A percentile compares a stretch with the other conserved stretches of the same genome.
Conservation (phyloP, 2,888 invertebrate species). For the Acanthosoma haemorrhoidale region DNA sequence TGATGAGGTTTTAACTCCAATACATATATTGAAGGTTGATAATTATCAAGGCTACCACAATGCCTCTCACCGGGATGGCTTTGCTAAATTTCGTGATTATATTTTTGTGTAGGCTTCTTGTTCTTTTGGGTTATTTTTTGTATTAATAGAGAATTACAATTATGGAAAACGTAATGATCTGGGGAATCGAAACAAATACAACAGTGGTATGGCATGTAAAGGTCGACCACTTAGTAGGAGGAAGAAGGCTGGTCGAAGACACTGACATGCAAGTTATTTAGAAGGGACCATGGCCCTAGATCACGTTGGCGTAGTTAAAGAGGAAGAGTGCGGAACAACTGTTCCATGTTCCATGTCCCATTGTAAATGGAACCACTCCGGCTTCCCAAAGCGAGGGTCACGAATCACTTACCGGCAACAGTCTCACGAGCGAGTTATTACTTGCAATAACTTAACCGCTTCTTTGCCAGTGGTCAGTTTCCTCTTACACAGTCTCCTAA, state of each 20-base stretch:
- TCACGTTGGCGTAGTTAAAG: neutral
- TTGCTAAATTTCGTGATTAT: too few species aligned
- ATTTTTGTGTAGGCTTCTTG: too few species aligned
- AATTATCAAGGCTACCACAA: too few species aligned
- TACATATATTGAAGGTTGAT: too few species aligned
- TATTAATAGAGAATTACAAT: too few species aligned
- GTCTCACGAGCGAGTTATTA: slow-evolving; percentile 8
- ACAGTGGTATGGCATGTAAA: too few species aligned
- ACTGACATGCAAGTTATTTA: slow-evolving; percentile 8
- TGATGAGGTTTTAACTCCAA: too few species aligned
- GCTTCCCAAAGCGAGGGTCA: neutral
- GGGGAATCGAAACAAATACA: too few species aligned
- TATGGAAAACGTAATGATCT: too few species aligned
- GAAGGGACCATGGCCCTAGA: neutral
- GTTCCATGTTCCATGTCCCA: slow-evolving; percentile 10
- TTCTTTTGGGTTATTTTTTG: too few species aligned
- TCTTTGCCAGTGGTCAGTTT: neutral
- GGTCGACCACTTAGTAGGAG: neutral
- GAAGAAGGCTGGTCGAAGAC: neutral
- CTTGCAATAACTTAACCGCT: slow-evolving; percentile 11
- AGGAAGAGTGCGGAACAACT: slow-evolving; percentile 2
- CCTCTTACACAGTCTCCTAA: neutral
- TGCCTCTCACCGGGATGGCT: too few species aligned
- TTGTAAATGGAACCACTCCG: neutral
- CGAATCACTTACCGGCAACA: neutral